Evolutionary conservation across 2,113 vertebrate genomes (phyloP).

Genomic region (Gasterosteus nipponicus): DNA sequence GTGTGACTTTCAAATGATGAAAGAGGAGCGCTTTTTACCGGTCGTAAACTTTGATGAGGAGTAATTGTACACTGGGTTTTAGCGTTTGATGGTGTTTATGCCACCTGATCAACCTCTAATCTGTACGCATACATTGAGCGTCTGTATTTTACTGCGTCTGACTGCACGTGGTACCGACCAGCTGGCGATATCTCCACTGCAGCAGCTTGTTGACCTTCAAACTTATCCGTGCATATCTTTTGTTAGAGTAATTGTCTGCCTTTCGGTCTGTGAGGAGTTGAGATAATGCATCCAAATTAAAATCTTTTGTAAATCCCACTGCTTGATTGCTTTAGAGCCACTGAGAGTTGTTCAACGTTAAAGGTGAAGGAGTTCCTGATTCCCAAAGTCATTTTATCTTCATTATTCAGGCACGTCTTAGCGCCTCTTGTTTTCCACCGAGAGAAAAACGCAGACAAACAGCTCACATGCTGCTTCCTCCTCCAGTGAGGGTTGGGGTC

Average conservation of each 20-base stretch:
- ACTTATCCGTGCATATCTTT: conserved; percentile 78
- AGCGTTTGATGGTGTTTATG: conserved; percentile 56
- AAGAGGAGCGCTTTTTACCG: conserved; percentile 53
- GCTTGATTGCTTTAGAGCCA: conserved; percentile 80
- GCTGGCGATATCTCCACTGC: conserved; percentile 65
- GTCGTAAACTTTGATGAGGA: conserved; percentile 68
- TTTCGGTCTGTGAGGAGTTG: conserved; percentile 73
- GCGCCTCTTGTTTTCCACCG: conserved; percentile 61
- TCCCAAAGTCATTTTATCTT: conserved; percentile 77
- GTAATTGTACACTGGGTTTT: conserved; percentile 59
- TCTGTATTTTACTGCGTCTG: conserved; percentile 35
- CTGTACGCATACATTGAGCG: conserved; percentile 39
- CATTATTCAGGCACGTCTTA: conserved; percentile 68
- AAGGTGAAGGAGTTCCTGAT: conserved; percentile 78
- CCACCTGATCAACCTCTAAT: conserved; percentile 58
- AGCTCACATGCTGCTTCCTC: conserved; percentile 10
- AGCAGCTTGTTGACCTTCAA: conserved; percentile 82
- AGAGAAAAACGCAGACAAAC: conserved; percentile 49
- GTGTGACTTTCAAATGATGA: conserved; percentile 62
- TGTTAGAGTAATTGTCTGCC: conserved; percentile 67
- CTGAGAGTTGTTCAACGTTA: conserved; percentile 77
- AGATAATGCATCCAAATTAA: conserved; percentile 82
- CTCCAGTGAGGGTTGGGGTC: not conserved
- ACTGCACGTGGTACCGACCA: conserved; percentile 38
- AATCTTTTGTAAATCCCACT: conserved; percentile 80